phyloP scores from a whole-genome alignment of 2,113 vertebrate genomes.

The Neogale vison region DNA sequence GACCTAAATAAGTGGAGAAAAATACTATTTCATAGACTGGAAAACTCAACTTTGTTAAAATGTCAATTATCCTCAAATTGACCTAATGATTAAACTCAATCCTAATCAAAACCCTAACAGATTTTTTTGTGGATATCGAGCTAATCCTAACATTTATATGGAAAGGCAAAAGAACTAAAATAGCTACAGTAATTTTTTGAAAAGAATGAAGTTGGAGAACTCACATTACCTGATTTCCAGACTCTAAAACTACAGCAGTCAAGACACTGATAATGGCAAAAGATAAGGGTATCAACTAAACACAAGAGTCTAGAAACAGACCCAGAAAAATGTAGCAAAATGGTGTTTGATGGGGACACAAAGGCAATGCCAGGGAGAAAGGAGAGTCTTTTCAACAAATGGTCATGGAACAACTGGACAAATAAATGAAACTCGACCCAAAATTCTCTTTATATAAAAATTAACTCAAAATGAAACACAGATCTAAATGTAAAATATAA shows the following conservation, averaged over 20 bases:
- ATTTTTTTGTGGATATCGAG: background rate
- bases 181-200: background rate
- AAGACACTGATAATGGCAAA: background rate
- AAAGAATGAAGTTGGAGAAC: background rate
- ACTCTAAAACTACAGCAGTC: conserved; percentile 15
- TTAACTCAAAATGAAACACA: background rate
- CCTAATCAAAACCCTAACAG: background rate
- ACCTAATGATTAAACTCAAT: background rate
- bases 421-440: conserved; percentile 19
- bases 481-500: conserved; percentile 27
- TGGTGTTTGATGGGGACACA: background rate
- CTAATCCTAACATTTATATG: background rate
- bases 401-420: conserved; percentile 7
- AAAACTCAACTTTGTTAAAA: conserved; percentile 29
- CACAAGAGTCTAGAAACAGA: background rate
- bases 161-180: conserved; percentile 36
- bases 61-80: background rate
- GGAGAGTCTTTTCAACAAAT: background rate
- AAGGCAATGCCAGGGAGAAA: background rate
- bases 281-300: background rate
- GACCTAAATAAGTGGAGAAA: background rate
- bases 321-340: background rate
- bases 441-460: background rate
- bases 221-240: background rate
- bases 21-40: background rate